phyloP scores from a whole-genome alignment of 2,797 vertebrate genomes.

The Eulemur albifrons region DNA sequence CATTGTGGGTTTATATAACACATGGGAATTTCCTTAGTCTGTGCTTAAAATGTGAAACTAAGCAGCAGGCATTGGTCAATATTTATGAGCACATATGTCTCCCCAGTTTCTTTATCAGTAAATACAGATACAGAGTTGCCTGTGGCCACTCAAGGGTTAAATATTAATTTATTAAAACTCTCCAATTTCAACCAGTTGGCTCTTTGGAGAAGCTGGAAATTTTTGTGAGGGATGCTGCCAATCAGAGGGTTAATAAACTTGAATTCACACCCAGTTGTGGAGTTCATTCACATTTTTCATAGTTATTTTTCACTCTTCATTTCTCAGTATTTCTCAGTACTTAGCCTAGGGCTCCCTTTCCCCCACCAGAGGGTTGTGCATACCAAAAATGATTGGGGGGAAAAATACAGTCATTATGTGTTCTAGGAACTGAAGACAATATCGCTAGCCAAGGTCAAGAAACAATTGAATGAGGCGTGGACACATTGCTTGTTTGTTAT shows the following conservation, averaged over 20 bases:
- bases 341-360: background rate
- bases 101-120: background rate
- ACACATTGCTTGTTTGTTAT: background rate
- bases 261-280: background rate
- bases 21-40: background rate
- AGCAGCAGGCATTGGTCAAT: background rate
- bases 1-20: conserved; percentile 16
- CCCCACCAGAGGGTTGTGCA: background rate
- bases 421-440: conserved; percentile 20
- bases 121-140: background rate
- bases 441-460: background rate
- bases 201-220: background rate
- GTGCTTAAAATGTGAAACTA: background rate
- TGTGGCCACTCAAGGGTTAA: conserved; percentile 12
- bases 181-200: background rate
- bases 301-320: conserved; percentile 7
- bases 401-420: background rate
- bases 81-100: background rate
- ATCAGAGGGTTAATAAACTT: background rate
- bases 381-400: conserved; percentile 49
- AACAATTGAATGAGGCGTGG: background rate
- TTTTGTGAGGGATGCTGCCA: background rate
- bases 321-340: conserved; percentile 22
- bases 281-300: background rate
- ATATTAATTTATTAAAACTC: background rate